Evolutionary conservation across 2,797 vertebrate genomes (phyloP), one percentile per base, ranked within the genome.

Genomic region (Pipistrellus kuhlii): DNA sequence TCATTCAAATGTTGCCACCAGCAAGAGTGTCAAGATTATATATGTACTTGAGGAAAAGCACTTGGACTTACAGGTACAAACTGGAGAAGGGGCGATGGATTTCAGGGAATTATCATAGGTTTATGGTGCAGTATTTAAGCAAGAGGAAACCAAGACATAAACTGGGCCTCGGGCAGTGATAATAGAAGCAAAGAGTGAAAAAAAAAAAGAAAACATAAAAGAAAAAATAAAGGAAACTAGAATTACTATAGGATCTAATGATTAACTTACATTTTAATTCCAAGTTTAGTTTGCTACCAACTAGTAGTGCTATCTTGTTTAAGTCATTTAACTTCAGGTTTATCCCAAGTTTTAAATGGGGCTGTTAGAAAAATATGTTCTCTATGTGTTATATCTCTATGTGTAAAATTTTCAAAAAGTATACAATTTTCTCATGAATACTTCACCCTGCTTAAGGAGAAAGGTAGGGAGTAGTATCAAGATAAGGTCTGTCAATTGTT

Each of bases 51-150:
- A 48, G 14, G 21, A n/a, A 66, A 30, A 85, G 5, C 41, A 21
- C 5, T 62, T 68, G 73, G 5, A 73, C 12, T 80, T 4, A 30
- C 35, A 12, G 11, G 6, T 55, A 1, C 38, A 44, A 75, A 21
- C 5, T 25, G 20, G 17, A 82, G 51, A 72, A 71, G 3, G 7
- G 2, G 2, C 1, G 9, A 0, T 41, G n/a, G 5, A 5, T 53
- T 27, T 0, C 5, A 51, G 1, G 23, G 5, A 51, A 21, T 53
- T 71, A 48, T 75, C 14, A 20, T 11, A 14, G 7, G 15, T 27
- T 20, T 4, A 2, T 59, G 14, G 7, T n/a, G 2, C 2, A 2
- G 8, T 25, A 71, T 68, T 38, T 46, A 55, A 73, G 57, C 5
- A 83, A 41, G 17, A 88, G 64, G 27, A 72, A 84, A 25, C 32